These are phyloP conservation scores for Salarias fasciatus DNA, from an alignment of 2,797 vertebrate genomes.

Conservation along the genomic window DNA sequence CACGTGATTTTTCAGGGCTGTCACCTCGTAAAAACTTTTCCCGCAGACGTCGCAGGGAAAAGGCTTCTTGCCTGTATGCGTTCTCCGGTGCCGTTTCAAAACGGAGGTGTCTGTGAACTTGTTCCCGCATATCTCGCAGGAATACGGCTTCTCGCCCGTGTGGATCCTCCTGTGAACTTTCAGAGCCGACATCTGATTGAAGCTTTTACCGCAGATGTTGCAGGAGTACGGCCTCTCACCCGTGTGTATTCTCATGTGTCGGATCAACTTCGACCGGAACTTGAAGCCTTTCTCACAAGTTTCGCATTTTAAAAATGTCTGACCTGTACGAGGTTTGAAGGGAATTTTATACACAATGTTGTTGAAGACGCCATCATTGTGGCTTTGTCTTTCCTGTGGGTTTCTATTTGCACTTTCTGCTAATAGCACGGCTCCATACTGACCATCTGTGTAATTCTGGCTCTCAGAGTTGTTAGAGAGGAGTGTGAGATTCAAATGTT, in stretches of 20 bases:
- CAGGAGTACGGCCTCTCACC: slow-evolving; percentile 9
- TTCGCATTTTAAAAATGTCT: slow-evolving; percentile 7
- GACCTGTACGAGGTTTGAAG: neutral
- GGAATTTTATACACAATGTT: neutral
- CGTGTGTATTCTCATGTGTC: slow-evolving; percentile 9
- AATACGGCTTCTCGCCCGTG: neutral
- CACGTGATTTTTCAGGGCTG: too few species aligned
- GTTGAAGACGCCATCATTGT: neutral
- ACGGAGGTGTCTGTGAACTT: neutral
- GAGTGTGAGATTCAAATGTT: too few species aligned
- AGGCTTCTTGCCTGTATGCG: neutral
- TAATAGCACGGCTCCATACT: neutral
- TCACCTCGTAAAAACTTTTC: too few species aligned
- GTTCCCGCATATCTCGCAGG: neutral
- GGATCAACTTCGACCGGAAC: slow-evolving; percentile 5
- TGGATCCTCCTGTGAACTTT: slow-evolving; percentile 12
- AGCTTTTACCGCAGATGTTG: slow-evolving; percentile 28
- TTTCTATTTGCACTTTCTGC: neutral
- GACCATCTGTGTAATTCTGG: neutral
- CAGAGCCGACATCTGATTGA: slow-evolving; percentile 23
- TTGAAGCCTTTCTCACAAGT: slow-evolving; percentile 26
- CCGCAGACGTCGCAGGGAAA: too few species aligned
- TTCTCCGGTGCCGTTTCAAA: neutral
- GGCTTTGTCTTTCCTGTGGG: neutral
- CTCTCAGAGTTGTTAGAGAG: too few species aligned